Evolutionary conservation across 2,888 invertebrate species (phyloP).

Genomic region (Pterostichus niger): DNA sequence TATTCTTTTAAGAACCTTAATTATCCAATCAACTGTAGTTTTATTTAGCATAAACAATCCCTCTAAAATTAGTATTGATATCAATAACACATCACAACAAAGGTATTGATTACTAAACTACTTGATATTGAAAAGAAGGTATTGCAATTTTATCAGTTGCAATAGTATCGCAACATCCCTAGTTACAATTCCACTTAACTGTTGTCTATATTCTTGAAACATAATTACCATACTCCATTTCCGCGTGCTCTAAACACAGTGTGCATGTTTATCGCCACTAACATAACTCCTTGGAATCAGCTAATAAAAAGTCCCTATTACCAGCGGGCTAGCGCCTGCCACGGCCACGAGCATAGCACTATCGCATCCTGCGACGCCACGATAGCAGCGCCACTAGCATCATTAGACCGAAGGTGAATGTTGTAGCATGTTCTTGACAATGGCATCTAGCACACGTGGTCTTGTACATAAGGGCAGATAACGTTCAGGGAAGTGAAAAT

Average conservation of each 20-base stretch:
- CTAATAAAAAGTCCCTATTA: neutral
- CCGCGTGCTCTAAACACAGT: neutral
- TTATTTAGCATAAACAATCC: too few species aligned
- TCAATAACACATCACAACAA: too few species aligned
- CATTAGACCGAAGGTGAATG: neutral
- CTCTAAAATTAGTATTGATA: too few species aligned
- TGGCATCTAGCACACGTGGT: too few species aligned
- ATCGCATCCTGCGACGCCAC: neutral
- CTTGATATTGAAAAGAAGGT: too few species aligned
- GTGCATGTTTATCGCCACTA: constrained; percentile 23
- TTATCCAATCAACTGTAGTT: too few species aligned
- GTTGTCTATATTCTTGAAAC: neutral
- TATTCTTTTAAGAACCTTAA: too few species aligned
- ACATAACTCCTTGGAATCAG: neutral
- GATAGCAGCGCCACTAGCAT: constrained; percentile 17
- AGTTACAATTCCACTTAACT: neutral
- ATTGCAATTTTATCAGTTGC: neutral
- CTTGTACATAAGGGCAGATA: too few species aligned
- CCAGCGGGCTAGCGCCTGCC: too few species aligned
- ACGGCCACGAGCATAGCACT: neutral
- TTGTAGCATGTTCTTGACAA: too few species aligned
- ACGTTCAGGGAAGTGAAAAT: too few species aligned
- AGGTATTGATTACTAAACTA: too few species aligned
- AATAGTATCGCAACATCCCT: neutral
- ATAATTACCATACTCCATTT: constrained; percentile 14